A percentile compares a stretch with the other conserved stretches of the same genome.
Evolutionary conservation across 2,113 vertebrate species (phyloP).

Genomic region (Microcebus ravelobensis): DNA sequence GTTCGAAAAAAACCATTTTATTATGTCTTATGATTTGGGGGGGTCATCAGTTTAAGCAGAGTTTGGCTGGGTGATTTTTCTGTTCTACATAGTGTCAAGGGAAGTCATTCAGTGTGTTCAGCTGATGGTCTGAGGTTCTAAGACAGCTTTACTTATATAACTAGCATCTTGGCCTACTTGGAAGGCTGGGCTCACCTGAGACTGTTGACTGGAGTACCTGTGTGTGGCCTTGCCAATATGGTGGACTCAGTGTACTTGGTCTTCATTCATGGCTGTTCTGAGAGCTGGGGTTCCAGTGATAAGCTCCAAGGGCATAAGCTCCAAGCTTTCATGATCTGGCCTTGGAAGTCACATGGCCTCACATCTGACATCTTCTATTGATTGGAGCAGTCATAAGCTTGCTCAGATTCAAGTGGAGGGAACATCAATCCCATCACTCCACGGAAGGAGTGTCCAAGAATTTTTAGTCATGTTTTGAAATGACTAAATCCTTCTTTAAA

Average conservation of each 20-base stretch:
- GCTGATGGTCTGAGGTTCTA: not conserved
- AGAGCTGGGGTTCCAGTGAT: not conserved
- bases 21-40: not conserved
- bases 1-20: not conserved
- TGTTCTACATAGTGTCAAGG: fast-evolving
- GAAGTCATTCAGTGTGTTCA: not conserved
- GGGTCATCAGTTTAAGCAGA: not conserved
- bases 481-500: not conserved
- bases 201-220: not conserved
- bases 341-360: not conserved
- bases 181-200: not conserved
- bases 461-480: not conserved
- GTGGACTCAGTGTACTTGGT: not conserved
- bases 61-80: not conserved
- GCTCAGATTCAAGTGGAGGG: not conserved
- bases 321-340: not conserved
- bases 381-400: not conserved
- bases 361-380: not conserved
- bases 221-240: not conserved
- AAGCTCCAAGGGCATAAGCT: not conserved
- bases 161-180: not conserved
- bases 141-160: not conserved
- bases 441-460: not conserved
- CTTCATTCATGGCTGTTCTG: not conserved
- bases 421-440: not conserved